Base-by-base conservation (phyloP, 2,113 vertebrate genomes). In the Okapia johnstoni region DNA sequence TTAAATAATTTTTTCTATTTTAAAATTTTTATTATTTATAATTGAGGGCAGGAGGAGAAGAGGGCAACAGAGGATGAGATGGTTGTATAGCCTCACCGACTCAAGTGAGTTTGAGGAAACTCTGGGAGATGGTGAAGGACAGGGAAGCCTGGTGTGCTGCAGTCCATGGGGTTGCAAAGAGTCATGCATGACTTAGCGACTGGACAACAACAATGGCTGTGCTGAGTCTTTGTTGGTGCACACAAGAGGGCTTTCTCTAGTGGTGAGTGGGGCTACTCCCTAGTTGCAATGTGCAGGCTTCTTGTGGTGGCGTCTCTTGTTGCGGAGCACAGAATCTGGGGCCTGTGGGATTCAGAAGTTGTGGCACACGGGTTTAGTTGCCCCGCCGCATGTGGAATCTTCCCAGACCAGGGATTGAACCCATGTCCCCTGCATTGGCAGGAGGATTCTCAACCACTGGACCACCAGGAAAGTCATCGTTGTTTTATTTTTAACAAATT, bases 401-500 rank as follows among this genome's bases (percentile, higher is more conserved):
- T 70, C n/a, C 63, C 63, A 70, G 63, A 36, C n/a, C n/a, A 11
- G 19, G 17, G 63, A 70, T 2, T 36, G 63, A 70, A 70, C n/a
- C n/a, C 4, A 0, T n/a, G n/a, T 36, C n/a, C 63, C 63, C n/a
- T 36, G 63, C 63, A 11, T 70, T 70, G n/a, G n/a, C 63, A 36
- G 63, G 63, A 70, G 63, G 63, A 21, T 70, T 70, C n/a, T 70
- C 63, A 36, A 70, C n/a, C 9, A 21, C n/a, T 70, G 9, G 63
- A 70, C n/a, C n/a, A 70, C n/a, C 33, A 70, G n/a, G 63, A n/a
- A 70, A 21, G 63, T 70, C 63, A n/a, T n/a, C 9, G 4, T 21
- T 70, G 33, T 70, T 70, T 70, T 70, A 10, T 70, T 70, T 70
- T 98, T 98, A 99, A 98, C 98, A 99, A 99, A 98, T 98, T 99